Base-by-base conservation (phyloP, 2,113 vertebrate genomes). In the Hemicordylus capensis region DNA sequence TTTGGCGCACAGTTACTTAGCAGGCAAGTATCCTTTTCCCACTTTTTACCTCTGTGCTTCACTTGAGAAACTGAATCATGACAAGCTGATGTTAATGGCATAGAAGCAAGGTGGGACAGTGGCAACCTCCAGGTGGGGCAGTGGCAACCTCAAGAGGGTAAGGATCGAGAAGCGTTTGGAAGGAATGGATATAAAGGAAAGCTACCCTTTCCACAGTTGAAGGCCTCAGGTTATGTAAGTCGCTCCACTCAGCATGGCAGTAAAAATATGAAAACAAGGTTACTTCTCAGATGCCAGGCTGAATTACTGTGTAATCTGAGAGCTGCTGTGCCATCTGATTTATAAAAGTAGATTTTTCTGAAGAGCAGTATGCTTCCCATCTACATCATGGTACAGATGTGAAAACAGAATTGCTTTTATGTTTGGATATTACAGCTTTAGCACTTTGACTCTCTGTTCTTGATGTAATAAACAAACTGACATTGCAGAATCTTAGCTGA, bases 271-370 rank as follows among this genome's bases (percentile, higher is more conserved):
- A 28, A 51, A 54, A 54, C 46, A 39, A 48, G 54, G 58, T 48
- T 63, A 26, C 20, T 37, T 48, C 58, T 63, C 22, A 67, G 42
- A 39, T 42, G 82, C 56, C 44, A 84, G 34, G 31, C 42, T 66
- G 34, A 51, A 56, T 67, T 66, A 67, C 46, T 76, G 73, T 73
- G 39, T 70, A 73, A 73, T 46, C 28, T 12, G 70, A 31, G 28
- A 72, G 39, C 31, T 46, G 51, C 34, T 61, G 54, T 59, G 28
- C 39, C 58, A 76, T 28, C 17, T 74, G 70, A 75, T 64, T 44
- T 24, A 69, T 7, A 63, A 77, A 72, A 12, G 1, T 1, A 0
- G 0, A 15, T n/a, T 3, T 4, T 48, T 59, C 26, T 1, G 6
- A 59, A 56, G 59, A 44, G 28, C 19, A 20, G 37, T 1, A 20